phyloP scores from a whole-genome alignment of 2,888 invertebrate genomes.

The Hirtodrosophila duncani region DNA sequence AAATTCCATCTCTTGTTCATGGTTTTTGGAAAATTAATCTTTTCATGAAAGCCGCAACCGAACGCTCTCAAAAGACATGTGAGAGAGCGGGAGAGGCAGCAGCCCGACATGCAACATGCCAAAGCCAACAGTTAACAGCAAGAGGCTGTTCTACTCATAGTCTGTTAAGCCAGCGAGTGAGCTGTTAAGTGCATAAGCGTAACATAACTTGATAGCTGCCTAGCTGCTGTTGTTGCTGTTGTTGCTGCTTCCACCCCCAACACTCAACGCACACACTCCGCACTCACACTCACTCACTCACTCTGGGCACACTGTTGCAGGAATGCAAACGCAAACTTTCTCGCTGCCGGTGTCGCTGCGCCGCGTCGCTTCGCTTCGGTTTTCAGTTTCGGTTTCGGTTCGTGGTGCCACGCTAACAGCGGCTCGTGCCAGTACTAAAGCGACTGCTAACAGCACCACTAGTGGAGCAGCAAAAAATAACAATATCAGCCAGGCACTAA shows the following conservation, averaged over 20 bases:
- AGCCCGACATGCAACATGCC: conserved; percentile 33
- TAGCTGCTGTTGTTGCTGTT: conserved; percentile 15
- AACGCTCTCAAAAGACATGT: neutral
- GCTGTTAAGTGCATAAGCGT: too few species aligned
- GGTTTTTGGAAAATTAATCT: too few species aligned
- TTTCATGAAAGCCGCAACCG: conserved; percentile 54
- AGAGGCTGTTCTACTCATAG: conserved; percentile 5
- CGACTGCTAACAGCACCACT: conserved; percentile 72
- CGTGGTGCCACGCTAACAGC: conserved; percentile 62
- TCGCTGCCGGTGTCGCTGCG: conserved; percentile 49
- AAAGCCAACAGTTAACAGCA: conserved; percentile 19
- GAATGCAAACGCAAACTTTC: conserved; percentile 71
- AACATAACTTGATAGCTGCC: neutral
- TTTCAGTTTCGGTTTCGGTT: conserved; percentile 54
- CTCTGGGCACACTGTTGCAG: conserved; percentile 45
- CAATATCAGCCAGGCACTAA: conserved; percentile 24
- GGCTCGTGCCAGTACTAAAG: conserved; percentile 77
- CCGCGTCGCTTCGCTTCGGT: conserved; percentile 10
- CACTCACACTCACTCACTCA: conserved; percentile 8
- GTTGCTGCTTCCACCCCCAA: neutral
- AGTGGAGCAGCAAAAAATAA: conserved; percentile 15
- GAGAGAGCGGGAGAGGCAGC: neutral
- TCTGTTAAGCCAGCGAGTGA: too few species aligned
- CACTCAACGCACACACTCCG: conserved; percentile 41
- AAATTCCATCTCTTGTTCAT: too few species aligned